phyloP scores from a whole-genome alignment of 2,888 invertebrate genomes.

The Eutolmus rufibarbis region DNA sequence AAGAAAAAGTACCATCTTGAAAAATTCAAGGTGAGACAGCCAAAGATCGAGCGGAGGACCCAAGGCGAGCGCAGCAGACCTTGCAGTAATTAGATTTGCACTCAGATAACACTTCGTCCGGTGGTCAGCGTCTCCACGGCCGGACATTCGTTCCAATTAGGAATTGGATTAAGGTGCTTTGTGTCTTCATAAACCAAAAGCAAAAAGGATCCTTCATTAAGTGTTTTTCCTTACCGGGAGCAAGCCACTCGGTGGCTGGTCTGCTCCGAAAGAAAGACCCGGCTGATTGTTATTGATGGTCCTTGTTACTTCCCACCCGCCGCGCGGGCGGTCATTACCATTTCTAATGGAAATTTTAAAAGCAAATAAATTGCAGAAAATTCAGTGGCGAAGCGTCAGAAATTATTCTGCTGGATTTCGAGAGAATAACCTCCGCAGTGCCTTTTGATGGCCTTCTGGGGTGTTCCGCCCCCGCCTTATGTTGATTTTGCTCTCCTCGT shows the following conservation, averaged over 20 bases:
- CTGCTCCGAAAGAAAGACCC: not conserved
- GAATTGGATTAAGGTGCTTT: constrained; percentile 13
- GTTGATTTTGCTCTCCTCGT: not conserved
- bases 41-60: not conserved
- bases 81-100: not conserved
- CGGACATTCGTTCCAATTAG: constrained; percentile 31
- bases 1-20: not conserved
- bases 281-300: constrained; percentile 29
- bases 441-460: not conserved
- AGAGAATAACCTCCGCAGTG: not conserved
- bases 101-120: not conserved
- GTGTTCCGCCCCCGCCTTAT: not conserved
- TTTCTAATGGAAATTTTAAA: constrained; percentile 32
- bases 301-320: not conserved
- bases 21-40: not conserved
- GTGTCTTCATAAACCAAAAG: constrained; percentile 21
- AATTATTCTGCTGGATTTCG: constrained; percentile 1
- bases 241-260: not conserved
- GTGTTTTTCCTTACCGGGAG: not conserved
- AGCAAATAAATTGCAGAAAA: constrained; percentile 31
- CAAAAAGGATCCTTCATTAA: constrained; percentile 9
- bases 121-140: not conserved
- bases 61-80: not conserved
- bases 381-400: not conserved
- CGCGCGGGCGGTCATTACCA: not conserved